These are phyloP conservation scores for Strigamia crassipes DNA, from an alignment of 2,888 invertebrate genomes.

Conservation along the genomic window DNA sequence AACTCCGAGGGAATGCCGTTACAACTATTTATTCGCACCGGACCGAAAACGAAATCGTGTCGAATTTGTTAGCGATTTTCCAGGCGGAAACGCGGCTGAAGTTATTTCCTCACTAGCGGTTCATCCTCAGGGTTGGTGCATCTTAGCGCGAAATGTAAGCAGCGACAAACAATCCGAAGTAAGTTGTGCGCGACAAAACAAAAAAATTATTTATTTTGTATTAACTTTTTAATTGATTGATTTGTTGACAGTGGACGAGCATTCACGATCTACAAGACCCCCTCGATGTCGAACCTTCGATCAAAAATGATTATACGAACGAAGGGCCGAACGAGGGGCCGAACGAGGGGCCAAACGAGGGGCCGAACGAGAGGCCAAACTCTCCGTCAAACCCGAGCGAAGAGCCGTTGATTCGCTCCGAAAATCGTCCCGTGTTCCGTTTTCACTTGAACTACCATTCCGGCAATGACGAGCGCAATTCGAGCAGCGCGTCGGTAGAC, in stretches of 20 bases:
- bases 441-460: conserved; percentile 49
- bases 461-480: neutral
- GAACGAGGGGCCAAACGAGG: conserved; percentile 48
- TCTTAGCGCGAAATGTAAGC: conserved; percentile 84
- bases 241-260: conserved; percentile 86
- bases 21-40: conserved; percentile 80
- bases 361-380: too few relatives aligned
- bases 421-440: conserved; percentile 48
- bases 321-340: too few relatives aligned
- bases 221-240: too few relatives aligned
- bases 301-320: neutral
- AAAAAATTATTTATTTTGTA: too few relatives aligned
- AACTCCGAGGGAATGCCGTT: conserved; percentile 78
- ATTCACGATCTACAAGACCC: conserved; percentile 86
- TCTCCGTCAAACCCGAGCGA: neutral
- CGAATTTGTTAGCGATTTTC: conserved; percentile 90
- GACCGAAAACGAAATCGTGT: conserved; percentile 74
- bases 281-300: neutral
- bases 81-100: conserved; percentile 81
- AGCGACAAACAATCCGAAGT: conserved; percentile 84
- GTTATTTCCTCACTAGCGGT: conserved; percentile 87
- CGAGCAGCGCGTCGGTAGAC: neutral
- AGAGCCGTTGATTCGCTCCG: neutral
- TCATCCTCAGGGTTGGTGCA: conserved; percentile 89
- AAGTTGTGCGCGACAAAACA: too few relatives aligned